A percentile compares a stretch with the other conserved stretches of the same genome.
phyloP scores from a whole-genome alignment of 2,797 vertebrate species.

The Halcyon leucocephala region DNA sequence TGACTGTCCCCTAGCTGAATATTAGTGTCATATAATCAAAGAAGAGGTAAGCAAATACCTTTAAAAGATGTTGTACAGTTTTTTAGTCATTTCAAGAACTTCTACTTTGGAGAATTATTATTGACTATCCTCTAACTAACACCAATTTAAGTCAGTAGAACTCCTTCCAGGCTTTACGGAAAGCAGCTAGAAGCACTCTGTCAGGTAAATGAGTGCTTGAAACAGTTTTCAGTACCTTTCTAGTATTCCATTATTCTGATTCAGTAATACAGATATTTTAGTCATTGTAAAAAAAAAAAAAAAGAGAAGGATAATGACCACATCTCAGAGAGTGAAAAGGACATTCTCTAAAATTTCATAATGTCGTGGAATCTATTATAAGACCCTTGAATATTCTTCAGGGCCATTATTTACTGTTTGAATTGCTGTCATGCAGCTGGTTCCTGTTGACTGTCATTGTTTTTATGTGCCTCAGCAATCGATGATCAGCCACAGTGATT shows the following conservation, averaged over 20 bases:
- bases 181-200: neutral
- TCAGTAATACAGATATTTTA: neutral
- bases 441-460: neutral
- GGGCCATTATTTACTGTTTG: neutral
- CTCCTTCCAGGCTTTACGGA: neutral
- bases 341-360: neutral
- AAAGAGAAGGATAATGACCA: neutral
- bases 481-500: neutral
- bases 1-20: neutral
- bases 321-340: neutral
- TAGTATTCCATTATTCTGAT: neutral
- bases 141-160: neutral
- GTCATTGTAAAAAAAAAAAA: neutral
- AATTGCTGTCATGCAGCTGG: neutral
- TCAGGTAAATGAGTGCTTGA: slow-evolving; percentile 2
- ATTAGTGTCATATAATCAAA: neutral
- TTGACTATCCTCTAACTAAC: neutral
- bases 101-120: neutral
- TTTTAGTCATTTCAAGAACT: neutral
- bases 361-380: neutral
- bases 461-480: neutral
- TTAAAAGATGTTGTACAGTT: neutral
- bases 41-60: neutral
- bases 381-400: neutral
- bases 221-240: neutral